Evolutionary conservation across 2,113 vertebrate species (phyloP), one percentile per base, ranked within the genome.

Genomic region (Myodes glareolus): DNA sequence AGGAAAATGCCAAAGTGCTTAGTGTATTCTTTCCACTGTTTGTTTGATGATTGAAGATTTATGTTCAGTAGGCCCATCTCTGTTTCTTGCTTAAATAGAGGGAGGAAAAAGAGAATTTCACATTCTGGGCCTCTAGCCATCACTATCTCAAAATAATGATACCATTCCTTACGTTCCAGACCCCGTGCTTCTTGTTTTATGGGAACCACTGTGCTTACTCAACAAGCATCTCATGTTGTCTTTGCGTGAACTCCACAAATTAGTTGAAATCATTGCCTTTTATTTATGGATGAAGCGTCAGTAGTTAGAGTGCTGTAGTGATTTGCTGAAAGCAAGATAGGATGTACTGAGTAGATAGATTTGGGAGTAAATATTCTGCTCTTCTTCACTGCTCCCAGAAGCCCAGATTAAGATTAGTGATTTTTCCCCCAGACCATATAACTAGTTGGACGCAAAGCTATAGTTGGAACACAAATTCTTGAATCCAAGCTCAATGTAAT

Each of bases 381-480:
- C 76, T 91, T 81, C 27, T 21, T n/a, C 21, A 78, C 36, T 91
- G 10, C 36, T 92, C 36, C 94, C 42, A 17, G 81, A 94, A 91
- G 29, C 31, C 72, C 39, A 93, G 72, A 58, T 5, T 5, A 91
- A 75, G n/a, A 95, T 65, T 47, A 36, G 36, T 82, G 68, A 94
- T 89, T 95, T 94, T 58, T 96, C 5, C 17, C 68, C 61, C 11
- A 94, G 36, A 87, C 89, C n/a, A 58, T 86, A 5, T 70, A 92
- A 84, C 76, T 88, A 50, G 75, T 95, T 90, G 96, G 76, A 81
- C 91, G 72, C 94, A 97, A 96, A 95, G 77, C 72, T 94, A 72
- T 92, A 85, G 88, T 92, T 96, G 94, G 82, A 92, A 92, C 21
- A 45, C 80, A 77, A 97, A 42, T 85, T 16, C 88, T 96, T 95